Evolutionary conservation across 2,113 vertebrate species (phyloP).

Genomic region (Baryphthengus martii): DNA sequence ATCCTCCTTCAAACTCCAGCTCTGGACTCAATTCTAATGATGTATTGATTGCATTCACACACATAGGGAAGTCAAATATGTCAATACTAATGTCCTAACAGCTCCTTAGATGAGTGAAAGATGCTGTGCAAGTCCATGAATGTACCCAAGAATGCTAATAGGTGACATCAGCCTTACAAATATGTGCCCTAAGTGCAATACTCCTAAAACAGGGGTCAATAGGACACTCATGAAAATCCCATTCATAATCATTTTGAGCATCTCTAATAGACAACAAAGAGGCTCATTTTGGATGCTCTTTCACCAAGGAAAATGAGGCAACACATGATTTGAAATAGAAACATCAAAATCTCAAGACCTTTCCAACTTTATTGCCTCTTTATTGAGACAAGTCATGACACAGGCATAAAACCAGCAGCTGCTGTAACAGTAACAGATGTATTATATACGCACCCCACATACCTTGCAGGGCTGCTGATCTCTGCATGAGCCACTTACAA

Average conservation of each 20-base stretch:
- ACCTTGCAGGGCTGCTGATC: not conserved
- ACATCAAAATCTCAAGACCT: not conserved
- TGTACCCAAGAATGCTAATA: rapidly evolving
- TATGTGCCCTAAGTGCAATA: not conserved
- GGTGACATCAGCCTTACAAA: not conserved
- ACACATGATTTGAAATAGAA: not conserved
- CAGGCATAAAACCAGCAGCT: not conserved
- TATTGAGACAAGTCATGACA: not conserved
- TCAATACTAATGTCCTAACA: not conserved
- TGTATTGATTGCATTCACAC: rapidly evolving
- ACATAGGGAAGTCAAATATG: not conserved
- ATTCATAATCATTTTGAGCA: not conserved
- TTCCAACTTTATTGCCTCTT: not conserved
- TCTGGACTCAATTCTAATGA: not conserved
- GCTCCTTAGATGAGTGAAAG: not conserved
- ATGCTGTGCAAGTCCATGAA: not conserved
- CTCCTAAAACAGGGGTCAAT: not conserved
- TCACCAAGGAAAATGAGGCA: not conserved
- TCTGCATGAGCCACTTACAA: not conserved
- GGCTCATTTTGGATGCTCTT: not conserved
- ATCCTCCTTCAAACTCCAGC: not conserved
- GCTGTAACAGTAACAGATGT: not conserved
- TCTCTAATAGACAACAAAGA: not conserved
- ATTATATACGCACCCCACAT: not conserved
- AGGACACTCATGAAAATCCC: not conserved